These are phyloP conservation scores for Lymantria monacha DNA, from an alignment of 2,888 invertebrate genomes.

Conservation along the genomic window DNA sequence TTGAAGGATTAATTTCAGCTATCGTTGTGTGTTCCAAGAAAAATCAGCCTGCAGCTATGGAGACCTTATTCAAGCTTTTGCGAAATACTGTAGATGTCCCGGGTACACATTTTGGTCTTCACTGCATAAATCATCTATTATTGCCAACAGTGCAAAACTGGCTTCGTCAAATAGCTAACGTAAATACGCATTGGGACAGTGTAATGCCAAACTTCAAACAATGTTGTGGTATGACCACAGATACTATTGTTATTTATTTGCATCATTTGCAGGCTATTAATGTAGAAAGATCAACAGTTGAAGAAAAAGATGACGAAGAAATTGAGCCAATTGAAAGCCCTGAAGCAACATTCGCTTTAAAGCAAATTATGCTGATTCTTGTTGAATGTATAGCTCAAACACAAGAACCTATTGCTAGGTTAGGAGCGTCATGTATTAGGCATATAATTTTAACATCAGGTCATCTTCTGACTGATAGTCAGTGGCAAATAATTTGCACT, in stretches of 20 bases:
- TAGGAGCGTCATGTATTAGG: conserved; percentile 95
- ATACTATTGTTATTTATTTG: conserved; percentile 93
- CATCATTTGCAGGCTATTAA: conserved; percentile 87
- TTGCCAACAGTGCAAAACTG: conserved; percentile 97
- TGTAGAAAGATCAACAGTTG: conserved; percentile 58
- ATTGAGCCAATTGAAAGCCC: conserved; percentile 81
- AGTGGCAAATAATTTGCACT: conserved; percentile 93
- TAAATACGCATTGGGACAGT: conserved; percentile 87
- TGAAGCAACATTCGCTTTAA: conserved; percentile 88
- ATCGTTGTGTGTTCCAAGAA: conserved; percentile 93
- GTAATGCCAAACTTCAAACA: conserved; percentile 96
- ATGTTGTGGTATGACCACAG: conserved; percentile 95
- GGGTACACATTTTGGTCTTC: conserved; percentile 94
- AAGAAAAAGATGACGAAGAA: conserved; percentile 63
- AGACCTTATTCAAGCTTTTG: conserved; percentile 92
- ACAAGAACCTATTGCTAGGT: conserved; percentile 93
- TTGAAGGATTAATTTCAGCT: conserved; percentile 93
- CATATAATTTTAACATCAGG: conserved; percentile 93
- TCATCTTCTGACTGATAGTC: conserved; percentile 88
- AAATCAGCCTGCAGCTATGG: conserved; percentile 92
- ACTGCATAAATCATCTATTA: conserved; percentile 95
- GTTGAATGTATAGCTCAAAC: conserved; percentile 96
- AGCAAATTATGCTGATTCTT: conserved; percentile 91
- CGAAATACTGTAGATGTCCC: conserved; percentile 89
- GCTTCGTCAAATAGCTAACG: conserved; percentile 89